Percentiles rank a stretch among this genome's conserved stretches.
Evolutionary conservation across 2,888 invertebrate genomes (phyloP).

Genomic region (Andrena haemorrhoa): DNA sequence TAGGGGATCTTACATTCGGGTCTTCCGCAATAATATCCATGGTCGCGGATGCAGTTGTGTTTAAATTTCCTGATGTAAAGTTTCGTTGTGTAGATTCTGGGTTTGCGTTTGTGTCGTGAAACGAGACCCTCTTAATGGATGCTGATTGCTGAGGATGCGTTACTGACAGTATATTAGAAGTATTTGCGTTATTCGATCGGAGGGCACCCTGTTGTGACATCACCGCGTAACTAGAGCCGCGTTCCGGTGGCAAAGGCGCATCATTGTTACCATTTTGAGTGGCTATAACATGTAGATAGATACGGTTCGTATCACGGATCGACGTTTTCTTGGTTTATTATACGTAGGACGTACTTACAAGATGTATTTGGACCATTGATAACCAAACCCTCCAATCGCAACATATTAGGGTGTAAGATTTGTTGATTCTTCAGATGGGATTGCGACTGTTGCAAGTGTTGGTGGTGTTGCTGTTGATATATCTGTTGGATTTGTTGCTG

Average conservation of each 20-base stretch:
- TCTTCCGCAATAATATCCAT: constrained; percentile 90
- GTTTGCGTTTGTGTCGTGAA: constrained; percentile 88
- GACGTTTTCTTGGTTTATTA: neutral
- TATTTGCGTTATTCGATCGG: constrained; percentile 83
- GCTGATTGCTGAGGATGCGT: constrained; percentile 78
- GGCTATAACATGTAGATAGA: constrained; percentile 64
- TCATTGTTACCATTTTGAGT: constrained; percentile 81
- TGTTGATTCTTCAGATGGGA: constrained; percentile 75
- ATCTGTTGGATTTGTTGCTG: constrained; percentile 81
- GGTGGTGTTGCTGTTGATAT: constrained; percentile 79
- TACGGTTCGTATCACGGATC: neutral
- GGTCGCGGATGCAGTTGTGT: constrained; percentile 82
- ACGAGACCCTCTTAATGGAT: constrained; percentile 90
- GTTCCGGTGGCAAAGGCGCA: constrained; percentile 92
- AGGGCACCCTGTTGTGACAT: constrained; percentile 90
- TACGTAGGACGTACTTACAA: constrained; percentile 66
- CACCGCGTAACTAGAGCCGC: constrained; percentile 94
- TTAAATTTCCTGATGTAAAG: constrained; percentile 83
- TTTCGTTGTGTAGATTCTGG: constrained; percentile 78
- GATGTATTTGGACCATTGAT: constrained; percentile 82
- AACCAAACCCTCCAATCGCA: constrained; percentile 82
- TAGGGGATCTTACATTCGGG: constrained; percentile 89
- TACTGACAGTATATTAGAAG: constrained; percentile 78
- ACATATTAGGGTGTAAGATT: constrained; percentile 79
- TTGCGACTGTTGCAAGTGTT: constrained; percentile 76